A percentile compares a stretch with the other conserved stretches of the same genome.
These are phyloP conservation scores for Drosophila yooni DNA, from an alignment of 2,888 invertebrate species.

Conservation along the genomic window DNA sequence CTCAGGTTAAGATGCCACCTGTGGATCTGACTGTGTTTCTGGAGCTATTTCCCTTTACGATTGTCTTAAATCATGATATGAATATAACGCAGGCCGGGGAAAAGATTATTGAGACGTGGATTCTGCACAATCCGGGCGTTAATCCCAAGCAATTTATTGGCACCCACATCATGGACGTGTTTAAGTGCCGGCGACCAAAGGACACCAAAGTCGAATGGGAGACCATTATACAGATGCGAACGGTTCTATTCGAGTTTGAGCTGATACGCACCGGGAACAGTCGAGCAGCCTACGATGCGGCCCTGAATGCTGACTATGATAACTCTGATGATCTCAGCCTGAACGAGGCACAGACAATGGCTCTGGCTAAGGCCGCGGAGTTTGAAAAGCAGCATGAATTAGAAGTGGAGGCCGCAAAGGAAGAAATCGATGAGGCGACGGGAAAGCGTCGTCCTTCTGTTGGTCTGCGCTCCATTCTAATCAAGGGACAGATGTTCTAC, in stretches of 20 bases:
- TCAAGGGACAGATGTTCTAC: slow-evolving; percentile 94
- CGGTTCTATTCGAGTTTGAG: slow-evolving; percentile 94
- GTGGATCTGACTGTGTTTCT: slow-evolving; percentile 90
- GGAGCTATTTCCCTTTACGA: slow-evolving; percentile 94
- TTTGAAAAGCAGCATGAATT: slow-evolving; percentile 54
- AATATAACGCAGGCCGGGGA: slow-evolving; percentile 91
- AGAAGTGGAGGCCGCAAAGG: slow-evolving; percentile 41
- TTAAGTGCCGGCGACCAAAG: slow-evolving; percentile 92
- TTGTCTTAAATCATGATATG: slow-evolving; percentile 91
- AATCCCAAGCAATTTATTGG: slow-evolving; percentile 87
- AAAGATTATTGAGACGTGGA: slow-evolving; percentile 91
- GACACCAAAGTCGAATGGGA: slow-evolving; percentile 93
- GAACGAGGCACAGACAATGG: slow-evolving; percentile 75
- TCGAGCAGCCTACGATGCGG: slow-evolving; percentile 75
- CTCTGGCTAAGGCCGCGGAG: slow-evolving; percentile 56
- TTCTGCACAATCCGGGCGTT: slow-evolving; percentile 86
- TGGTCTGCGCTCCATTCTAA: slow-evolving; percentile 87
- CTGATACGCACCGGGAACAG: slow-evolving; percentile 87
- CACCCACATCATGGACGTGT: slow-evolving; percentile 89
- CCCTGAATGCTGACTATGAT: slow-evolving; percentile 75
- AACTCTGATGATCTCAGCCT: slow-evolving; percentile 66
- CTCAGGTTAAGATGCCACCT: slow-evolving; percentile 83
- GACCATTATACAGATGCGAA: slow-evolving; percentile 91
- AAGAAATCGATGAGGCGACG: slow-evolving; percentile 69
- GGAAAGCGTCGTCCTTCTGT: slow-evolving; percentile 53